These are phyloP conservation scores for Gouania willdenowi DNA, from an alignment of 2,797 vertebrate species.

Conservation along the genomic window DNA sequence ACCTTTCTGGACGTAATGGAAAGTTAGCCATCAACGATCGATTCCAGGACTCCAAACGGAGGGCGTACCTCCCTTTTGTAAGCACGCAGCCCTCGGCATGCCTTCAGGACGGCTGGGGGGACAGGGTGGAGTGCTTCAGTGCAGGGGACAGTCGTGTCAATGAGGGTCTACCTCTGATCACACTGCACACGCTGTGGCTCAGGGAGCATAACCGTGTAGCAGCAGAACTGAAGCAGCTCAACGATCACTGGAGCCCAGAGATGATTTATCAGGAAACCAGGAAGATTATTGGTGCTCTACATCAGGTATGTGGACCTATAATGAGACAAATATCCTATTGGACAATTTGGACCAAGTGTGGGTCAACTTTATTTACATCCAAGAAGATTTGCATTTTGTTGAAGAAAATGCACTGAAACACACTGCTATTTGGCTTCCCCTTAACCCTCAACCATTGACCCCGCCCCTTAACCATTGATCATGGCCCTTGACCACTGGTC, in stretches of 20 bases:
- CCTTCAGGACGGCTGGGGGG: constrained; percentile 41
- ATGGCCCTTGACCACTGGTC: too few relatives aligned
- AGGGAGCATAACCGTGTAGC: constrained; percentile 92
- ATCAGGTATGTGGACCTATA: constrained; percentile 82
- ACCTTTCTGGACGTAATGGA: constrained; percentile 78
- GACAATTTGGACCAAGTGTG: too few relatives aligned
- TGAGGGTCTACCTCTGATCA: constrained; percentile 79
- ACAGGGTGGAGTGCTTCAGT: constrained; percentile 84
- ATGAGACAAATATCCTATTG: too few relatives aligned
- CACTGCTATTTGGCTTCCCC: too few relatives aligned
- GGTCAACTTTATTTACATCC: too few relatives aligned
- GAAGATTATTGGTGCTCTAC: constrained; percentile 88
- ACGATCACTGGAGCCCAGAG: constrained; percentile 84
- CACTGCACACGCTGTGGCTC: constrained; percentile 88
- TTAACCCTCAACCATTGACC: too few relatives aligned
- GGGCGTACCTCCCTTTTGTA: constrained; percentile 80
- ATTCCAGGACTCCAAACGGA: constrained; percentile 68
- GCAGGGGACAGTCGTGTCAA: constrained; percentile 87
- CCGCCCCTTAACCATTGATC: too few relatives aligned
- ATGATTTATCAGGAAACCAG: constrained; percentile 86
- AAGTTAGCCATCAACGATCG: constrained; percentile 76
- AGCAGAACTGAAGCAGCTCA: constrained; percentile 70
- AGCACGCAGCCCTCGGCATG: constrained; percentile 69
- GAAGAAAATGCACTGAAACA: too few relatives aligned
- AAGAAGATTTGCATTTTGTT: too few relatives aligned